phyloP scores from a whole-genome alignment of 1,140 invertebrate genomes.

The Eueides isabella region DNA sequence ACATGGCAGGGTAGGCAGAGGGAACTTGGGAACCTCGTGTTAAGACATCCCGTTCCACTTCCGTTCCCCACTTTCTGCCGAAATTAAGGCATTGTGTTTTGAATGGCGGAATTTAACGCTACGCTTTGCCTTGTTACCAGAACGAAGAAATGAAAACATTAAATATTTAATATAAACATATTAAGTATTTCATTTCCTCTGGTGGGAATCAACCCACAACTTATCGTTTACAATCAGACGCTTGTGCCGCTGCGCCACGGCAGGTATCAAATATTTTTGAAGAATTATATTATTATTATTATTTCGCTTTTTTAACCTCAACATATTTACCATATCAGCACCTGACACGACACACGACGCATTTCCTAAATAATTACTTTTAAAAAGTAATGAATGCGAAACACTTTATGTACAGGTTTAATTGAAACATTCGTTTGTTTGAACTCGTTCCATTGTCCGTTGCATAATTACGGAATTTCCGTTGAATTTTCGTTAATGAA shows the following conservation, averaged over 20 bases:
- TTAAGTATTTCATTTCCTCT: too few relatives aligned
- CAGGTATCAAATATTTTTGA: too few relatives aligned
- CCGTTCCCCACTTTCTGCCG: background rate
- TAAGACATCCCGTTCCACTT: background rate
- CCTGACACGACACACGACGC: background rate
- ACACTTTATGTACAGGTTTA: constrained; percentile 6
- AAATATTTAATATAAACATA: too few relatives aligned
- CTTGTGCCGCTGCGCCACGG: too few relatives aligned
- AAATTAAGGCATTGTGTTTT: background rate
- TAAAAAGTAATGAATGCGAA: constrained; percentile 9
- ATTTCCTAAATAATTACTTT: background rate
- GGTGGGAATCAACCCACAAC: too few relatives aligned
- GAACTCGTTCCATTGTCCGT: constrained; percentile 5
- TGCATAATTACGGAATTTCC: constrained; percentile 18
- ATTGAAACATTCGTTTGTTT: constrained; percentile 12
- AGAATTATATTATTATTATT: too few relatives aligned
- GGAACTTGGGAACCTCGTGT: background rate
- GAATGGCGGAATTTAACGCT: background rate
- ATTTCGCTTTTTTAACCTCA: background rate
- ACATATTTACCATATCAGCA: background rate
- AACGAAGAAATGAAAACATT: background rate
- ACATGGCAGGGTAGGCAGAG: background rate
- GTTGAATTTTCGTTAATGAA: constrained; percentile 24
- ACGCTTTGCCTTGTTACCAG: background rate
- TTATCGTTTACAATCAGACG: too few relatives aligned